phyloP scores from a whole-genome alignment of 1,140 invertebrate genomes.

The Orchesella cincta region DNA sequence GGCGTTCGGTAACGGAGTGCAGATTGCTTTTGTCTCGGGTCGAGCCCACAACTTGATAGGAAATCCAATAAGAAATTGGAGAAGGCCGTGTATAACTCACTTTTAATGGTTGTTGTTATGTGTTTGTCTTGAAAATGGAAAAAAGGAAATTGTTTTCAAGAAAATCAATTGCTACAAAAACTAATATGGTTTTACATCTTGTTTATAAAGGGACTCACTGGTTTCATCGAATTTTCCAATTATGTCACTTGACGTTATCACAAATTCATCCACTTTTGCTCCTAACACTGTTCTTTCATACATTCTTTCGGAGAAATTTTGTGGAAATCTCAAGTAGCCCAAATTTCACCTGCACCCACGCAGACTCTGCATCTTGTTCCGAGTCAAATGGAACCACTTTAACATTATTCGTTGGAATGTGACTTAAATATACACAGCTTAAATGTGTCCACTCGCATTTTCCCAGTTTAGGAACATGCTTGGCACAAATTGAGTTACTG shows the following conservation, averaged over 20 bases:
- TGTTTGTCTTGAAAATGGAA: background rate
- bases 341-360: background rate
- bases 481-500: background rate
- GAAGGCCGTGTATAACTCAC: background rate
- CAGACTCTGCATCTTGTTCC: background rate
- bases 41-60: background rate
- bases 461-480: background rate
- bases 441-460: slow-evolving; percentile 23
- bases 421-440: background rate
- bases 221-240: background rate
- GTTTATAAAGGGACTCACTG: background rate
- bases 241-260: background rate
- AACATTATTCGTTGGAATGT: background rate
- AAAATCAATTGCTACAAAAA: background rate
- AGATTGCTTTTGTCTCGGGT: background rate
- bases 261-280: background rate
- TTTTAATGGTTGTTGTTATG: background rate
- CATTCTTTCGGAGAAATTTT: background rate
- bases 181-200: background rate
- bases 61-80: background rate
- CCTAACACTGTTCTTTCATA: background rate
- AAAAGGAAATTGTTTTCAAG: too few species aligned
- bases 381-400: background rate
- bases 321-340: slow-evolving; percentile 1
- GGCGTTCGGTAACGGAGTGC: slow-evolving; percentile 62